Conservation (phyloP, 2,797 vertebrate species). For the Diplodus puntazzo region DNA sequence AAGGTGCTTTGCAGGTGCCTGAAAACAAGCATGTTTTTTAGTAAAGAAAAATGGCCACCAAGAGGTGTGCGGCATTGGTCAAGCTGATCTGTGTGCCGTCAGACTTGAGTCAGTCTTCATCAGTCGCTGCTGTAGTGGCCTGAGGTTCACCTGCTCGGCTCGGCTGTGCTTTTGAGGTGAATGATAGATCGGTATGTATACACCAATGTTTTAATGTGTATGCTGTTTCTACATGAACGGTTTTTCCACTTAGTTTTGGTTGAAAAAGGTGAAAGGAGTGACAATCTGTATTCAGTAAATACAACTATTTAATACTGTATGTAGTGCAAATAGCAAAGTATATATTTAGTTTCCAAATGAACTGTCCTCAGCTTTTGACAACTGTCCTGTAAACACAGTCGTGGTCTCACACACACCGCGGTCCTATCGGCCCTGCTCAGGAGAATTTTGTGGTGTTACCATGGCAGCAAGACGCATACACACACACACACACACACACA, state of each 20-base stretch:
- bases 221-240: background rate
- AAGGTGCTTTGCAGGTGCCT: background rate
- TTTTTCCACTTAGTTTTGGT: too few relatives aligned
- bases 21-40: background rate
- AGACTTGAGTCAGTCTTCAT: background rate
- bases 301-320: background rate
- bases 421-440: slow-evolving; percentile 11
- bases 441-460: slow-evolving; percentile 42
- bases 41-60: too few relatives aligned
- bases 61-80: too few relatives aligned
- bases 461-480: slow-evolving; percentile 49
- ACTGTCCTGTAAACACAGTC: background rate
- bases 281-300: background rate
- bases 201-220: too few relatives aligned
- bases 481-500: slow-evolving; percentile 31
- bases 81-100: background rate
- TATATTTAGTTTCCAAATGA: background rate
- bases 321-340: background rate
- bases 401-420: slow-evolving; percentile 25
- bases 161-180: background rate
- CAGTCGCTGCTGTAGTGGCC: background rate
- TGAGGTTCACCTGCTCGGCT: too few relatives aligned
- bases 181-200: background rate
- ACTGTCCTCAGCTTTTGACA: background rate
- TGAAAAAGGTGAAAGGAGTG: background rate